phyloP scores from a whole-genome alignment of 2,113 vertebrate species.

The Bolborhynchus lineola region DNA sequence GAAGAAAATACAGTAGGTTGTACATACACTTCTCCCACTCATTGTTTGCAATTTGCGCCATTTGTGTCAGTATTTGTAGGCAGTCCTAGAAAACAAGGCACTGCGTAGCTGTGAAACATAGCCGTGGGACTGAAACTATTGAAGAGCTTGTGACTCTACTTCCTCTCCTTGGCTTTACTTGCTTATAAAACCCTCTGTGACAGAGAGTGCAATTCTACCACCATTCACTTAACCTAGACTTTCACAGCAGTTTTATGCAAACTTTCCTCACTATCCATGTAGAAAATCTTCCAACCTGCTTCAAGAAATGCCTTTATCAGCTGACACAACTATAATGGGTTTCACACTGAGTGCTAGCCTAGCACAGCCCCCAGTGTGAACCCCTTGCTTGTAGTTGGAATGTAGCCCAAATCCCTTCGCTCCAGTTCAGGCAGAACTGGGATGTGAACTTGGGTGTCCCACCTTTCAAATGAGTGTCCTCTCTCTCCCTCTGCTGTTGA shows the following conservation, averaged over 20 bases:
- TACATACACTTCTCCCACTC: slow-evolving; percentile 41
- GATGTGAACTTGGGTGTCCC: not conserved
- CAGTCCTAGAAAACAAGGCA: slow-evolving; percentile 11
- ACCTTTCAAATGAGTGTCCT: not conserved
- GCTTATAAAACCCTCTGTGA: not conserved
- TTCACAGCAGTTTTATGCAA: not conserved
- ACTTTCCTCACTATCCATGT: not conserved
- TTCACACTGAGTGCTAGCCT: not conserved
- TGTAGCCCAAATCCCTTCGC: not conserved
- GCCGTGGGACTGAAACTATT: not conserved
- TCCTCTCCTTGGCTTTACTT: not conserved
- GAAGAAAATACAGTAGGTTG: slow-evolving; percentile 42
- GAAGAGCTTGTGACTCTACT: not conserved
- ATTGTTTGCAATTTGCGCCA: not conserved
- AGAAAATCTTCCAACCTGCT: not conserved
- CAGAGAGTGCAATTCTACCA: not conserved
- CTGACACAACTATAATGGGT: not conserved
- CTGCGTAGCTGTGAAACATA: not conserved
- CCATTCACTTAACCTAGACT: not conserved
- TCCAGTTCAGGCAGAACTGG: not conserved
- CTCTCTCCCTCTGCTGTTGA: not conserved
- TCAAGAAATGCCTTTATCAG: not conserved
- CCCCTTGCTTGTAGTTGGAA: not conserved
- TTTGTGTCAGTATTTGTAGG: not conserved
- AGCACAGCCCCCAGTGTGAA: not conserved